These are phyloP conservation scores for Rhodophaea formosa DNA, from an alignment of 2,888 invertebrate genomes.

Conservation along the genomic window DNA sequence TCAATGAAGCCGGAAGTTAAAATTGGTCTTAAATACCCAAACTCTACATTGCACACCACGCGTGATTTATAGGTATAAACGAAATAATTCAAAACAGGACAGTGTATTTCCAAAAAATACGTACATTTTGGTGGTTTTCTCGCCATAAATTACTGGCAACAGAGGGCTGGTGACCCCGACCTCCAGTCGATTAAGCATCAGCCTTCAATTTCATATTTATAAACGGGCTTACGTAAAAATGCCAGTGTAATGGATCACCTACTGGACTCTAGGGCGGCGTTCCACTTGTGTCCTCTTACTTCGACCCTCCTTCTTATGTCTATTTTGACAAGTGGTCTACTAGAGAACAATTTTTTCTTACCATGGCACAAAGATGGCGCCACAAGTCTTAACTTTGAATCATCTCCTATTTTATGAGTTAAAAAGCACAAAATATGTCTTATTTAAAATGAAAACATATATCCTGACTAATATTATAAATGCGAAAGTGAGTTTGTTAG, in stretches of 20 bases:
- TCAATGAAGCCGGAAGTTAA: neutral
- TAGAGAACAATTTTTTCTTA: too few species aligned
- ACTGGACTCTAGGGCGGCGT: constrained; percentile 44
- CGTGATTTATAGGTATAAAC: constrained; percentile 11
- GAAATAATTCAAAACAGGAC: constrained; percentile 15
- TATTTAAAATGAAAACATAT: too few species aligned
- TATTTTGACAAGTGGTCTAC: too few species aligned
- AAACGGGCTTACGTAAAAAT: constrained; percentile 81
- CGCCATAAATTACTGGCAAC: constrained; percentile 66
- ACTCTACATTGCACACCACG: neutral
- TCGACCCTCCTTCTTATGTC: neutral
- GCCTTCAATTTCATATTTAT: constrained; percentile 81
- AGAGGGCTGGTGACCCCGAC: constrained; percentile 71
- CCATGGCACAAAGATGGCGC: too few species aligned
- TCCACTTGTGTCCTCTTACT: neutral
- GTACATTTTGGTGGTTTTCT: constrained; percentile 9
- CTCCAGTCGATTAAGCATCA: constrained; percentile 80
- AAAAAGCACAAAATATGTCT: too few species aligned
- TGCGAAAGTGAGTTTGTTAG: too few species aligned
- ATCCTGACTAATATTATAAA: too few species aligned
- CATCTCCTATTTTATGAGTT: too few species aligned
- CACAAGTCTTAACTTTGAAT: too few species aligned
- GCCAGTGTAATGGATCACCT: constrained; percentile 80
- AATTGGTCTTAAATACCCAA: neutral
- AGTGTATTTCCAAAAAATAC: constrained; percentile 12